Evolutionary conservation across 2,113 vertebrate species (phyloP), one percentile per base, ranked within the genome.

Genomic region (Zosterops borbonicus): DNA sequence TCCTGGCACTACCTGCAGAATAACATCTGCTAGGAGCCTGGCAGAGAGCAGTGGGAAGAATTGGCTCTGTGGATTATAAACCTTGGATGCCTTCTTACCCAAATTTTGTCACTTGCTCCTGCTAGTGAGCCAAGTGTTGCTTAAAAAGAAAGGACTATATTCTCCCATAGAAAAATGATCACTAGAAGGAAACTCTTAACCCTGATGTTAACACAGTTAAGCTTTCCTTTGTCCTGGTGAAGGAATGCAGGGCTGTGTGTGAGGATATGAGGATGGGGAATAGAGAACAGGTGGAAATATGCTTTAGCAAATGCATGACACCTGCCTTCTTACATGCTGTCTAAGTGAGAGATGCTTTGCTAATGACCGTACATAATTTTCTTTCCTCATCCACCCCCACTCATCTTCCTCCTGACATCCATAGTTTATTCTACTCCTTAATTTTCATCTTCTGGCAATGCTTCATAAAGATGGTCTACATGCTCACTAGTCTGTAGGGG

Each of bases 21-120:
- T 21, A 90, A 84, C 77, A 89, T 91, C 92, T 95, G 87, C 69
- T 81, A 33, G 56, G 52, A 84, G 47, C 21, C 84, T 84, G 69
- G 74, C 62, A 68, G 64, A 59, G 35, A 68, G 74, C 9, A 4
- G 27, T 31, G 27, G 79, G 65, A 91, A 87, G 81, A 75, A 42
- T 16, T 92, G 53, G 73, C 80, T 91, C 28, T 49, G 6, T 17
- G 16, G 35, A 44, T 67, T 60, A 20, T 76, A 80, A 94, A 76
- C 86, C 67, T 76, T 60, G 86, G 93, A 83, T 65, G 60, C 80
- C 21, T 86, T 83, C 76, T 92, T 65, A 44, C 23, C 25, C 59
- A 62, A 31, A 41, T 92, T 92, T 83, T 94, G 76, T 77, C 42
- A 47, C 33, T n/a, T 65, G 81, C 52, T 83, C 67, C 50, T 21